Percentiles rank a stretch among this genome's conserved stretches.
phyloP scores from a whole-genome alignment of 2,797 vertebrate genomes.

The Dallia pectoralis region DNA sequence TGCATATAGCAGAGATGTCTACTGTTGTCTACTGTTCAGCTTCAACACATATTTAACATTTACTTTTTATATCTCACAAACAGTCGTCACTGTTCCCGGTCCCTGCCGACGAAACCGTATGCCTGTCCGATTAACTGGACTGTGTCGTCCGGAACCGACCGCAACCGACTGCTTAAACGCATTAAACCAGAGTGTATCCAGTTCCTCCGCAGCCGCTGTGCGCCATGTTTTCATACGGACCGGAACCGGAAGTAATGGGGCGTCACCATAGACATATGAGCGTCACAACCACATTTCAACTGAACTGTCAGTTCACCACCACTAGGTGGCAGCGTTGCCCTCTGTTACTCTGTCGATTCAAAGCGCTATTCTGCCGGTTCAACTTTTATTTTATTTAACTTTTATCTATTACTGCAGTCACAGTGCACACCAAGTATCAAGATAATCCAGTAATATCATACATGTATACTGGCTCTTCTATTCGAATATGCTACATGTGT shows the following conservation, averaged over 20 bases:
- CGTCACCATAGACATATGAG: too few relatives aligned
- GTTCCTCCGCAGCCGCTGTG: conserved; percentile 5
- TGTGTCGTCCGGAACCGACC: conserved; percentile 17
- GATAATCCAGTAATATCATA: too few relatives aligned
- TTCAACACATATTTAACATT: conserved; percentile 2
- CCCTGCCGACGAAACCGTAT: not conserved
- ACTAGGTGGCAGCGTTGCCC: conserved; percentile 19
- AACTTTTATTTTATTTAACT: too few relatives aligned
- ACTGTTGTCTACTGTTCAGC: not conserved
- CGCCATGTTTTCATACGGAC: conserved; percentile 70
- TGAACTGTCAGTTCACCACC: not conserved
- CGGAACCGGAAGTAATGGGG: conserved; percentile 65
- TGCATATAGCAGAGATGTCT: not conserved
- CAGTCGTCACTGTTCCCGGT: conserved; percentile 9
- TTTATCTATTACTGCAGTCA: too few relatives aligned
- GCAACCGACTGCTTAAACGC: too few relatives aligned
- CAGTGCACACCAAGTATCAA: too few relatives aligned
- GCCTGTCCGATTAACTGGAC: not conserved
- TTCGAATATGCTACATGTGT: not conserved
- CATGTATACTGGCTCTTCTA: not conserved
- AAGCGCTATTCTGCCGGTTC: not conserved
- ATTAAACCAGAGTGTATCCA: not conserved
- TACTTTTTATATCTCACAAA: conserved; percentile 20
- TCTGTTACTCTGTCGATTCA: not conserved
- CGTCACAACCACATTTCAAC: fast-evolving